Evolutionary conservation across 2,888 invertebrate genomes (phyloP).

Genomic region (Ceratothoa steindachneri): DNA sequence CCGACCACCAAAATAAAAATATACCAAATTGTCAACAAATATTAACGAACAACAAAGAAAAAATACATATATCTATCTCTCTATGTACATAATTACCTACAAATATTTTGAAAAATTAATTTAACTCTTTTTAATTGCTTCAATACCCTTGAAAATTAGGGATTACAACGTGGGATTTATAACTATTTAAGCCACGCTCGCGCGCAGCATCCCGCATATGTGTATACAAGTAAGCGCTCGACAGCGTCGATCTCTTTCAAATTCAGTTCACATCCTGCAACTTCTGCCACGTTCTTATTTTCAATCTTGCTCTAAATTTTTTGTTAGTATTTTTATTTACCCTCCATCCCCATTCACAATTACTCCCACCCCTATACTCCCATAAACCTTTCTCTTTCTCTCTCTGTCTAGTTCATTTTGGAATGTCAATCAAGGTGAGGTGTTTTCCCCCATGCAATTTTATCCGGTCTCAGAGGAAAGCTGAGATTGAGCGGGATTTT

Average conservation of each 20-base stretch:
- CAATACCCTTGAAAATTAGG: no score
- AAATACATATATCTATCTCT: no score
- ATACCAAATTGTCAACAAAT: no score
- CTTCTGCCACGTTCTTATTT: not conserved
- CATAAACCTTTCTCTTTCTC: not conserved
- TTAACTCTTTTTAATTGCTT: no score
- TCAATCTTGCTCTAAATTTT: not conserved
- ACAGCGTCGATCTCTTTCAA: not conserved
- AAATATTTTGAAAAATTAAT: no score
- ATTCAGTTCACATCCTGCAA: not conserved
- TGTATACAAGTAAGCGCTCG: no score
- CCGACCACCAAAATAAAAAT: no score
- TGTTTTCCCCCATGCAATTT: slow-evolving; percentile 10
- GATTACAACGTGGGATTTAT: no score
- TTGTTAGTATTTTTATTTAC: not conserved
- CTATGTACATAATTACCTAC: no score
- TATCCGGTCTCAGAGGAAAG: slow-evolving; percentile 4
- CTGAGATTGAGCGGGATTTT: slow-evolving; percentile 1
- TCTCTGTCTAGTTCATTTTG: slow-evolving; percentile 10
- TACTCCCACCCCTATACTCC: not conserved
- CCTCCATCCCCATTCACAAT: not conserved
- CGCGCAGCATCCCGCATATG: no score
- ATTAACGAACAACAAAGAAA: no score
- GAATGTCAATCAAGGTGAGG: slow-evolving; percentile 2
- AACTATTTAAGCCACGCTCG: no score